Evolutionary conservation across 2,797 vertebrate genomes (phyloP).

Genomic region (Gymnothorax reevesii): DNA sequence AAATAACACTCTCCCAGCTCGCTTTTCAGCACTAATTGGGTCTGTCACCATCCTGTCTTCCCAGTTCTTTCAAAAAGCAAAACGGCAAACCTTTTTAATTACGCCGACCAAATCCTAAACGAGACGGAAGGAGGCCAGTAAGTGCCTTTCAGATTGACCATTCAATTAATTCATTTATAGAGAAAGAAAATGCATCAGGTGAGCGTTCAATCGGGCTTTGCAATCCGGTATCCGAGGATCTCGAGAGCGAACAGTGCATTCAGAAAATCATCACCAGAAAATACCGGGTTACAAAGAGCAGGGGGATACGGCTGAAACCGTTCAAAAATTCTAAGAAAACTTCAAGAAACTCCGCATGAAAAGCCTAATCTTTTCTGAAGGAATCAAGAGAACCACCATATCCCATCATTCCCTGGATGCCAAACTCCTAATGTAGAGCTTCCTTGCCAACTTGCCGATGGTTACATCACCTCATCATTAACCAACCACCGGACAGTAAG

Average conservation of each 20-base stretch:
- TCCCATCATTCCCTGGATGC: background rate
- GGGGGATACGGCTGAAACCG: background rate
- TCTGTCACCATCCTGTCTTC: conserved; percentile 44
- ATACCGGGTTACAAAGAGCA: background rate
- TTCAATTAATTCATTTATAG: conserved; percentile 56
- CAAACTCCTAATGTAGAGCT: background rate
- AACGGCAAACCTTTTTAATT: conserved; percentile 55
- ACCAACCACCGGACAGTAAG: background rate
- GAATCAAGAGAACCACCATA: background rate
- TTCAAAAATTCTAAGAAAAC: background rate
- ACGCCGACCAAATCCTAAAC: conserved; percentile 57
- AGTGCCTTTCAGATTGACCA: conserved; percentile 58
- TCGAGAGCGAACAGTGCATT: background rate
- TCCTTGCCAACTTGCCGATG: background rate
- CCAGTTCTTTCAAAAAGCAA: conserved; percentile 42
- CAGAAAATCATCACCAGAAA: background rate
- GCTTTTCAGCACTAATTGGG: conserved; percentile 55
- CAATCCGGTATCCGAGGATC: background rate
- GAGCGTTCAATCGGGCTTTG: conserved; percentile 30
- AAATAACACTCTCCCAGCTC: conserved; percentile 55
- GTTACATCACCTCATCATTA: background rate
- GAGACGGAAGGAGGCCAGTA: conserved; percentile 48
- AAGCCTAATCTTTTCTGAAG: background rate
- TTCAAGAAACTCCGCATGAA: too few relatives aligned
- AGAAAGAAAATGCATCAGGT: conserved; percentile 49